Evolutionary conservation across 2,888 invertebrate genomes (phyloP).

Genomic region (Phengaris alcon): DNA sequence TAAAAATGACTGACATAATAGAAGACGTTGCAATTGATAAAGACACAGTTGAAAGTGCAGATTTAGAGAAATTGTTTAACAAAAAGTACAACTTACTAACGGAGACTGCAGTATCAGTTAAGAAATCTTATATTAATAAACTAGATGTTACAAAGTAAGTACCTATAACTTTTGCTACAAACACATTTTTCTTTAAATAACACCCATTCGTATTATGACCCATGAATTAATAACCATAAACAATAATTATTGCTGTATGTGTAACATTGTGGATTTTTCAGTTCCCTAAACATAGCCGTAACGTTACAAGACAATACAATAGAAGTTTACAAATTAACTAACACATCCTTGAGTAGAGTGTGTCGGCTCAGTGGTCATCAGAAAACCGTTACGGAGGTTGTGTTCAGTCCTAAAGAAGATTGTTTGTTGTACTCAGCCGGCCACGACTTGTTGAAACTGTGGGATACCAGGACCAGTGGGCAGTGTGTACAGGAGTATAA

Average conservation of each 20-base stretch:
- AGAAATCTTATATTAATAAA: constrained; percentile 81
- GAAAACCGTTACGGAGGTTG: constrained; percentile 75
- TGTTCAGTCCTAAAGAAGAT: constrained; percentile 78
- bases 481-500: constrained; percentile 60
- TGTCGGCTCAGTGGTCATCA: constrained; percentile 68
- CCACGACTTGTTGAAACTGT: constrained; percentile 80
- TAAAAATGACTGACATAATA: constrained; percentile 61
- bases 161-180: background rate
- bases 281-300: constrained; percentile 61
- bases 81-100: constrained; percentile 57
- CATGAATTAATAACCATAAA: background rate
- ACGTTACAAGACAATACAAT: constrained; percentile 59
- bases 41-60: constrained; percentile 55
- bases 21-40: constrained; percentile 63
- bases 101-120: constrained; percentile 75
- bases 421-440: constrained; percentile 80
- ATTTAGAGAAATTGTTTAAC: constrained; percentile 55
- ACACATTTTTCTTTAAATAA: background rate
- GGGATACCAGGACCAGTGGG: constrained; percentile 80
- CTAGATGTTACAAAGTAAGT: constrained; percentile 79
- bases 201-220: background rate
- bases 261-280: constrained; percentile 40
- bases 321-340: constrained; percentile 62
- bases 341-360: constrained; percentile 52
- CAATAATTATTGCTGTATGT: too few species aligned